Conservation (phyloP, 2,888 invertebrate species). For the Mimas tiliae region DNA sequence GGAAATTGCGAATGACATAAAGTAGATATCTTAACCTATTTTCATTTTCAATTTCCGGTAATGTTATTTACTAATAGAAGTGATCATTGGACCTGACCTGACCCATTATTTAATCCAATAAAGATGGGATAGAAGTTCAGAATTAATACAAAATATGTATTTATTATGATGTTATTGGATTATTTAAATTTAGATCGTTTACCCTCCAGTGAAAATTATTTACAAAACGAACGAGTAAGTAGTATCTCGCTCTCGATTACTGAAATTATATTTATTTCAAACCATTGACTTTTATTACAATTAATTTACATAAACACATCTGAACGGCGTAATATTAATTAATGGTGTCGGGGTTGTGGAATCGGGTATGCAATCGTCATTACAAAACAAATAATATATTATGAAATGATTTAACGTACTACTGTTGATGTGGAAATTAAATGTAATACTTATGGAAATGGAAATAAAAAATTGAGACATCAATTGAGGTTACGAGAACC, state of each 20-base stretch:
- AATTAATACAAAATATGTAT: too few species aligned
- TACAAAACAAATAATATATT: not conserved
- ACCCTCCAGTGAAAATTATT: not conserved
- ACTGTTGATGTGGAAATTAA: constrained; percentile 2
- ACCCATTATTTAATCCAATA: constrained; percentile 43
- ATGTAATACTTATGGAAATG: not conserved
- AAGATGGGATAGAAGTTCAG: too few species aligned
- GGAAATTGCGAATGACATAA: constrained; percentile 52
- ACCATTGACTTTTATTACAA: not conserved
- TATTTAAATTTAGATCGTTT: not conserved
- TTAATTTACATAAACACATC: constrained; percentile 6
- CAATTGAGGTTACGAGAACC: not conserved
- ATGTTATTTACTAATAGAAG: constrained; percentile 58
- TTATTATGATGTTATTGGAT: not conserved
- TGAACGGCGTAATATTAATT: not conserved
- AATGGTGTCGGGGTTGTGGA: not conserved
- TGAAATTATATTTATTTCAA: not conserved
- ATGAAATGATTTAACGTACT: constrained; percentile 1
- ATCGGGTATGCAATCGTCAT: constrained; percentile 1
- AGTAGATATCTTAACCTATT: constrained; percentile 45
- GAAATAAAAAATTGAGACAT: not conserved
- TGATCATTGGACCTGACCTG: constrained; percentile 38
- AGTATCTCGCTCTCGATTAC: constrained; percentile 1
- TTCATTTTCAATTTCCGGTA: constrained; percentile 63
- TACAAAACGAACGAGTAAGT: not conserved